Percentiles rank a stretch among this genome's conserved stretches.
These are phyloP conservation scores for Anoncus sp. DNA, from an alignment of 2,888 invertebrate genomes.

Conservation along the genomic window DNA sequence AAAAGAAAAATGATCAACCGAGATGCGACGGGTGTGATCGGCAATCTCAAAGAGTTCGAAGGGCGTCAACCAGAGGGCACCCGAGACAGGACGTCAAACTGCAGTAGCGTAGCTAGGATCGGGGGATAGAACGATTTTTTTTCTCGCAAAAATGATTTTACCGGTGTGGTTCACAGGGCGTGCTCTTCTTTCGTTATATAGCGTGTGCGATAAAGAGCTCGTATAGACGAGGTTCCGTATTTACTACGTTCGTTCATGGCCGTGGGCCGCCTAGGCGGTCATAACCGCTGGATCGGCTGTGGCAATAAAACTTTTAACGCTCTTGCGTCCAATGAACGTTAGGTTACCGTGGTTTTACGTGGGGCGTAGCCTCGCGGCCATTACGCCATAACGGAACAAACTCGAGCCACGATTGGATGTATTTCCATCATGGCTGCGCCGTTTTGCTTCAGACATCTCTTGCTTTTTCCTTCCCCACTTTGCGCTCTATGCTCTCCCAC, in stretches of 20 bases:
- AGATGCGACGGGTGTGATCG: conserved; percentile 53
- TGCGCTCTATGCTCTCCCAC: conserved; percentile 13
- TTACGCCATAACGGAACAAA: conserved; percentile 77
- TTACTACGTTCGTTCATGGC: conserved; percentile 51
- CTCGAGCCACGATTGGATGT: conserved; percentile 74
- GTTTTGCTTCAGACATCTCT: conserved; percentile 70
- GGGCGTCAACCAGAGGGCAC: conserved; percentile 76
- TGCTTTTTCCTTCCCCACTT: conserved; percentile 61
- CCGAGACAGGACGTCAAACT: conserved; percentile 67
- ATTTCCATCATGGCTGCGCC: conserved; percentile 80
- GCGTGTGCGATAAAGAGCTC: conserved; percentile 60
- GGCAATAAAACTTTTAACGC: conserved; percentile 81
- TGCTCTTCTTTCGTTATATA: conserved; percentile 52
- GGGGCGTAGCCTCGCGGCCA: conserved; percentile 82
- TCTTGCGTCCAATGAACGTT: conserved; percentile 80
- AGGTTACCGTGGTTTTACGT: conserved; percentile 75
- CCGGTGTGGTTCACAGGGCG: conserved; percentile 41
- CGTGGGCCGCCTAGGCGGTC: conserved; percentile 71
- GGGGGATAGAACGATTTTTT: conserved; percentile 69
- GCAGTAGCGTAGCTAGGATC: conserved; percentile 69
- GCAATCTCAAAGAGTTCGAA: conserved; percentile 66
- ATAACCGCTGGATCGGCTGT: conserved; percentile 75
- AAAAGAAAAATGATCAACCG: not conserved
- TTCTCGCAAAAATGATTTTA: conserved; percentile 70
- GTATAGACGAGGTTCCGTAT: conserved; percentile 63